phyloP scores from a whole-genome alignment of 2,113 vertebrate genomes.

The Gobio gobio region DNA sequence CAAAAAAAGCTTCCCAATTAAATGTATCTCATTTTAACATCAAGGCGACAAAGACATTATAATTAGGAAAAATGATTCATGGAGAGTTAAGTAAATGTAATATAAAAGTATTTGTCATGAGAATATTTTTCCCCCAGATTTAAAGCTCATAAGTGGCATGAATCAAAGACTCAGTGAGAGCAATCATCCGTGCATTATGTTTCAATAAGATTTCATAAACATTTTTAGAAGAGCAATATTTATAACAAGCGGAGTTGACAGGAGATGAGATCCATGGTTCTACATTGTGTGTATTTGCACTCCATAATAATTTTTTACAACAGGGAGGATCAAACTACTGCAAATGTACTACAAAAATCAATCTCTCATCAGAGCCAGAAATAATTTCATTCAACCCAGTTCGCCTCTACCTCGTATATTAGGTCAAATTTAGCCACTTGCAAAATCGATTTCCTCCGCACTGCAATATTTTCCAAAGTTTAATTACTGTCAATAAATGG shows the following conservation, averaged over 20 bases:
- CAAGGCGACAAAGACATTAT: not conserved
- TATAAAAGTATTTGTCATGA: not conserved
- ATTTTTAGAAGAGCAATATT: not conserved
- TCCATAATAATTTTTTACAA: not conserved
- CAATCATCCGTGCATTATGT: constrained; percentile 2
- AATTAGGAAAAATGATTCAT: not conserved
- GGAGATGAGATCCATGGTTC: not conserved
- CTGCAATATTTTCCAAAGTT: constrained; percentile 24
- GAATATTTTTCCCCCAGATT: not conserved
- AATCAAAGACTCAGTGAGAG: constrained; percentile 2
- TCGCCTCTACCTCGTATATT: not conserved
- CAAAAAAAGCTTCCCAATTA: not conserved
- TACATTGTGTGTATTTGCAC: not conserved
- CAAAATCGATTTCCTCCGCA: constrained; percentile 16
- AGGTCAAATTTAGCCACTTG: constrained; percentile 19
- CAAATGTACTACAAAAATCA: constrained; percentile 22
- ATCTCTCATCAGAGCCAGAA: constrained; percentile 34
- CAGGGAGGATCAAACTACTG: not conserved
- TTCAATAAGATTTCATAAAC: constrained; percentile 22
- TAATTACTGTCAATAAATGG: constrained; percentile 22
- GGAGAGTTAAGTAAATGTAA: not conserved
- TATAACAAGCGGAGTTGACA: not conserved
- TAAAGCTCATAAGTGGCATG: not conserved
- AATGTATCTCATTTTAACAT: not conserved
- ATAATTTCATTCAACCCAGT: constrained; percentile 8